Conservation (phyloP, 2,113 vertebrate genomes). For the Chaetorhynchus papuensis region DNA sequence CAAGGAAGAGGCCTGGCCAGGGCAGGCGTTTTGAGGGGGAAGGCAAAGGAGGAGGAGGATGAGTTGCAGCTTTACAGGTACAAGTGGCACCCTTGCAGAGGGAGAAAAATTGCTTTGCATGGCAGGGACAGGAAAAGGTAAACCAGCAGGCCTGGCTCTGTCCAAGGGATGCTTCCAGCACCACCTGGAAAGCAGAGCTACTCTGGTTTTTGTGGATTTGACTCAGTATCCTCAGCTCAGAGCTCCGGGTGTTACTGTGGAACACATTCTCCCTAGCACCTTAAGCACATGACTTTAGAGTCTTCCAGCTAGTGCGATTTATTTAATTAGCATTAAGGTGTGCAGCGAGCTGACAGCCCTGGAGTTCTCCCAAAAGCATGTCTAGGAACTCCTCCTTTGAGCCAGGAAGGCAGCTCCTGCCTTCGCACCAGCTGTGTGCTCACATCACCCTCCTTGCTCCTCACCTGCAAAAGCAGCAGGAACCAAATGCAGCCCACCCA, state of each 20-base stretch:
- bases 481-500: not conserved
- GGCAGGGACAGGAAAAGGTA: not conserved
- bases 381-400: not conserved
- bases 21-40: not conserved
- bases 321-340: not conserved
- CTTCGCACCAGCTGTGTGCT: not conserved
- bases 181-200: not conserved
- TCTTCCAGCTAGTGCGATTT: not conserved
- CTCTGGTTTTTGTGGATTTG: not conserved
- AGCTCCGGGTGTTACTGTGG: not conserved
- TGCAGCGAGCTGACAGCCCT: not conserved
- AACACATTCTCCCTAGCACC: not conserved
- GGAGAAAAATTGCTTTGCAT: not conserved
- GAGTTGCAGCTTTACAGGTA: not conserved
- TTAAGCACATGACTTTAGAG: not conserved
- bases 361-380: not conserved
- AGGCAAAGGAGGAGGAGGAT: not conserved
- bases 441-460: not conserved
- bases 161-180: not conserved
- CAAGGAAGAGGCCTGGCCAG: not conserved
- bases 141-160: not conserved
- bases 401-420: not conserved
- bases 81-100: not conserved
- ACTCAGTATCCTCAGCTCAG: not conserved
- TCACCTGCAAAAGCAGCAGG: not conserved